Evolutionary conservation across 30 jellyfish, hydroid and myxozoan genomes (phyloP), one percentile per base, ranked within the genome.

Genomic region (Sanderia malayensis): DNA sequence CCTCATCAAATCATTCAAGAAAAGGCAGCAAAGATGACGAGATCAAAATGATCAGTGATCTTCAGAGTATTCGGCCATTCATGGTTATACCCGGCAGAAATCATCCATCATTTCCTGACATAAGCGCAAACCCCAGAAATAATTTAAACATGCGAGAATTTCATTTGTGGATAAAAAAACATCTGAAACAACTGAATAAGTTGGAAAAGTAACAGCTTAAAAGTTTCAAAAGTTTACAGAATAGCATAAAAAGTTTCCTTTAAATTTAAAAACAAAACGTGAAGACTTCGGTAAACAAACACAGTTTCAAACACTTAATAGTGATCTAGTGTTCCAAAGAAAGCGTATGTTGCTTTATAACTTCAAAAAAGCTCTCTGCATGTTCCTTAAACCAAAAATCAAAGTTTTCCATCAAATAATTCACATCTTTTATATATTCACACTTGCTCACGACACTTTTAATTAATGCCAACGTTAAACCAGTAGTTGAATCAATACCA

Each of bases 61-160:
- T 69, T 32, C 1, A 1, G 22, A 11, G 3, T 1, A 66, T 69
- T 7, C 2, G 15, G 1, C 75, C 75, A n/a, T 31, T 34, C 37
- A 31, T 10, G 52, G 11, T 31, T 37, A 69, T 31, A 9, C 27
- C 70, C 21, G 77, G 77, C 30, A 44, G 81, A 41, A 44, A 32
- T 19, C 44, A 34, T 46, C 29, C 11, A 20, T 8, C 10, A 31
- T 69, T 69, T 45, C 81, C 75, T 25, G 81, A 69, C 9, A 69
- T 69, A 9, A 69, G 41, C 7, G 15, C 31, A 3, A 11, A 6
- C 44, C 81, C 75, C 32, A 23, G 8, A 25, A 8, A 61, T 7
- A 20, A 24, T 3, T 61, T 61, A 3, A 55, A 24, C 31, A 20
- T 55, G 31, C 9, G 27, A 20, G 67, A 55, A 55, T 24, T n/a